phyloP scores from a whole-genome alignment of 2,797 vertebrate genomes.

The Neosalanx taihuensis region DNA sequence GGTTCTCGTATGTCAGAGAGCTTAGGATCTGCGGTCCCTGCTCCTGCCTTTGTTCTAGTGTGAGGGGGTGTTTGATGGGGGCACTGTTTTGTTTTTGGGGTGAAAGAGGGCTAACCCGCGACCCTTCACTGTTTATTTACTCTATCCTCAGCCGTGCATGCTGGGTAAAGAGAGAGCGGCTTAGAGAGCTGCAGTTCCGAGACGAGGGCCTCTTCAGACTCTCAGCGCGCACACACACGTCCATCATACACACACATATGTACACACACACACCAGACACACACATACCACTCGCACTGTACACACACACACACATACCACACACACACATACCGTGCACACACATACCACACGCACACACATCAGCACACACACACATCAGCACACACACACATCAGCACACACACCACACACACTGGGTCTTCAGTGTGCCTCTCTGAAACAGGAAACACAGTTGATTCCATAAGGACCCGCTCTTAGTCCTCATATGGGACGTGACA shows the following conservation, averaged over 20 bases:
- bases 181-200: slow-evolving; percentile 53
- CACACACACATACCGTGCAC: slow-evolving; percentile 44
- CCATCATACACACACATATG: slow-evolving; percentile 22
- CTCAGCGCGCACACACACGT: background rate
- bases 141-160: slow-evolving; percentile 74
- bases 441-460: slow-evolving; percentile 72
- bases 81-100: slow-evolving; percentile 79
- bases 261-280: slow-evolving; percentile 26
- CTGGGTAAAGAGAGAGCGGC: slow-evolving; percentile 71
- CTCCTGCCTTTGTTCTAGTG: slow-evolving; percentile 72
- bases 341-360: slow-evolving; percentile 12
- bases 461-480: slow-evolving; percentile 62
- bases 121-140: slow-evolving; percentile 81
- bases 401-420: slow-evolving; percentile 48
- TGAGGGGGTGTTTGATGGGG: slow-evolving; percentile 73
- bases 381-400: slow-evolving; percentile 36
- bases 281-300: slow-evolving; percentile 21
- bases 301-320: slow-evolving; percentile 25
- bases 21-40: slow-evolving; percentile 57
- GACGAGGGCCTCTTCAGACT: slow-evolving; percentile 53
- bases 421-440: slow-evolving; percentile 57
- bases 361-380: slow-evolving; percentile 25
- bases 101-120: slow-evolving; percentile 74
- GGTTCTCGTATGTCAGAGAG: slow-evolving; percentile 67
- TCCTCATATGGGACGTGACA: slow-evolving; percentile 67